phyloP scores from a whole-genome alignment of 1,140 invertebrate genomes.

The Cyclina sinensis region DNA sequence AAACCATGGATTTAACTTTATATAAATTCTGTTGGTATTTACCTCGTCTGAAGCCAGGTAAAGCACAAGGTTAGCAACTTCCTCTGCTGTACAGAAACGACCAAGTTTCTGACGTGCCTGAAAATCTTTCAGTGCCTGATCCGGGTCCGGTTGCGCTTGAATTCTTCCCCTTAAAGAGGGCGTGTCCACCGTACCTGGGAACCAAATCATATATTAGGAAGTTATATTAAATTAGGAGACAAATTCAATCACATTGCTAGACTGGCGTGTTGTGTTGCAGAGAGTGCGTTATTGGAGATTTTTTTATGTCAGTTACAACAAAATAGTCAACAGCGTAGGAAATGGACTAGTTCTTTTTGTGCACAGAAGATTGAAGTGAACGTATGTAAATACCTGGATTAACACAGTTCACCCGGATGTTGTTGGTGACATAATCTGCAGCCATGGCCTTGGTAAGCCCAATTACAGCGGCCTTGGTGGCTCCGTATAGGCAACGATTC shows the following conservation, averaged over 20 bases:
- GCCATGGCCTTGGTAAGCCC: constrained; percentile 87
- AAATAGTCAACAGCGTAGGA: no score
- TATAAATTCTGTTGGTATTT: no score
- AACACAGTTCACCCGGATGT: constrained; percentile 85
- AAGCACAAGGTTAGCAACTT: constrained; percentile 86
- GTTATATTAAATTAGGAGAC: no score
- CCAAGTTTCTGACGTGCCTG: constrained; percentile 86
- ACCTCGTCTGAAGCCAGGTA: constrained; percentile 87
- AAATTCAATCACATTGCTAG: no score
- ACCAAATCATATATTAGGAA: no score
- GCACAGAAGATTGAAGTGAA: no score
- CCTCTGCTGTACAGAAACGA: constrained; percentile 86
- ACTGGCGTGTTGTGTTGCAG: no score
- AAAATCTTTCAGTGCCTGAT: constrained; percentile 84
- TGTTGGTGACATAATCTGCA: constrained; percentile 83
- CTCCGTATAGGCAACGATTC: constrained; percentile 86
- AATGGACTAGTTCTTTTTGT: no score
- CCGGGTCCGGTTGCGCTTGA: constrained; percentile 79
- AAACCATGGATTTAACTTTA: no score
- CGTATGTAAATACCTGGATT: constrained; percentile 86
- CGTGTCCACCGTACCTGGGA: constrained; percentile 84
- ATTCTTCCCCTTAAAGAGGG: constrained; percentile 83
- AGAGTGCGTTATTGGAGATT: no score
- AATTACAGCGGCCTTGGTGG: constrained; percentile 87
- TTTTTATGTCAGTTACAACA: no score